These are phyloP conservation scores for Cabera pusaria DNA, from an alignment of 2,888 invertebrate species.

Conservation along the genomic window DNA sequence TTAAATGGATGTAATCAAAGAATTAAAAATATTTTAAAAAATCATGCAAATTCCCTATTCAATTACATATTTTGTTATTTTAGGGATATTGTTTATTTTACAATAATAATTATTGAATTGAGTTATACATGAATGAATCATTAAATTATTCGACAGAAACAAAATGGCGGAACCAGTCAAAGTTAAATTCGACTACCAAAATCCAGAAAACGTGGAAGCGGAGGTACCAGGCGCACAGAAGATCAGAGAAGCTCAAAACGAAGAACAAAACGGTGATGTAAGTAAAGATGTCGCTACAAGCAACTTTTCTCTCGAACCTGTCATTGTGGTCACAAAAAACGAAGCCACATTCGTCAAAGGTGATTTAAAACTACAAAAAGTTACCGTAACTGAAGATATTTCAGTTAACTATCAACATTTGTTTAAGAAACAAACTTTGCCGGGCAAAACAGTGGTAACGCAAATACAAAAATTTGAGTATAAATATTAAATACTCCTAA, in stretches of 20 bases:
- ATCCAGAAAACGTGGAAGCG: constrained; percentile 48
- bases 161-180: constrained; percentile 53
- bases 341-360: constrained; percentile 60
- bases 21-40: too few species aligned
- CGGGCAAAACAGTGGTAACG: constrained; percentile 61
- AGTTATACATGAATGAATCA: too few species aligned
- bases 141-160: constrained; percentile 30
- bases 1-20: too few species aligned
- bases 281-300: constrained; percentile 29
- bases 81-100: too few species aligned
- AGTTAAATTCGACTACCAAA: constrained; percentile 42
- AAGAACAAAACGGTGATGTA: constrained; percentile 3
- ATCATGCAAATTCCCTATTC: too few species aligned
- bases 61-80: too few species aligned
- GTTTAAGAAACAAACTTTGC: constrained; percentile 58
- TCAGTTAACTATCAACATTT: constrained; percentile 66
- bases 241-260: constrained; percentile 38
- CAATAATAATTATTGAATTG: constrained; percentile 5
- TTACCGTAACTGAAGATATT: constrained; percentile 64
- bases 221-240: constrained; percentile 59
- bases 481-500: constrained; percentile 55
- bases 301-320: constrained; percentile 48
- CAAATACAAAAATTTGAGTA: constrained; percentile 63
- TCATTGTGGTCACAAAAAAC: constrained; percentile 59
- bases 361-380: constrained; percentile 60